Evolutionary conservation across 1,140 invertebrate genomes (phyloP).

Genomic region (Chionoecetes opilio): DNA sequence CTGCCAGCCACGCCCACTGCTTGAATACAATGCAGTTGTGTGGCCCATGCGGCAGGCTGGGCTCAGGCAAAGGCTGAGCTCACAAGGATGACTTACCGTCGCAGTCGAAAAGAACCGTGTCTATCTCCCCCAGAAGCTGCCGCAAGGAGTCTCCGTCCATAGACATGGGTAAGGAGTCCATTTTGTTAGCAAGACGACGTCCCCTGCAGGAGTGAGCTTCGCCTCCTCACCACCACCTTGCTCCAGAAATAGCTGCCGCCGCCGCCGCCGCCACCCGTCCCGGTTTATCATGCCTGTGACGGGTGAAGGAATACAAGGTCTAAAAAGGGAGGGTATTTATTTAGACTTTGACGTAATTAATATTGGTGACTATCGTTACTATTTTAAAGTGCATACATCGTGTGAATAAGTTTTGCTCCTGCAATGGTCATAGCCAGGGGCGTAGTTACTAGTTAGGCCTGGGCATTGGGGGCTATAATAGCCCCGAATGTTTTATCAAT

Average conservation of each 20-base stretch:
- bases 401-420: too few relatives aligned
- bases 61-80: background rate
- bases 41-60: background rate
- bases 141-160: conserved; percentile 71
- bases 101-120: conserved; percentile 68
- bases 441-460: too few relatives aligned
- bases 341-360: too few relatives aligned
- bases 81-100: conserved; percentile 63
- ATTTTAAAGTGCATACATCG: too few relatives aligned
- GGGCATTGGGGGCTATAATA: too few relatives aligned
- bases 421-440: too few relatives aligned
- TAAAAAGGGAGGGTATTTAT: too few relatives aligned
- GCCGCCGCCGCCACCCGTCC: too few relatives aligned
- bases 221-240: background rate
- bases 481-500: too few relatives aligned
- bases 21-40: background rate
- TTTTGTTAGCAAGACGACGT: background rate
- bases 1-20: background rate
- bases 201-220: background rate
- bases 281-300: conserved; percentile 1
- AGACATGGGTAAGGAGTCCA: conserved; percentile 66
- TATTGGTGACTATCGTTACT: too few relatives aligned
- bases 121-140: conserved; percentile 65
- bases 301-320: background rate
- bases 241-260: conserved; percentile 14